Evolutionary conservation across 2,797 vertebrate genomes (phyloP), one percentile per base, ranked within the genome.

Genomic region (Pseudotriccus pelzelni): DNA sequence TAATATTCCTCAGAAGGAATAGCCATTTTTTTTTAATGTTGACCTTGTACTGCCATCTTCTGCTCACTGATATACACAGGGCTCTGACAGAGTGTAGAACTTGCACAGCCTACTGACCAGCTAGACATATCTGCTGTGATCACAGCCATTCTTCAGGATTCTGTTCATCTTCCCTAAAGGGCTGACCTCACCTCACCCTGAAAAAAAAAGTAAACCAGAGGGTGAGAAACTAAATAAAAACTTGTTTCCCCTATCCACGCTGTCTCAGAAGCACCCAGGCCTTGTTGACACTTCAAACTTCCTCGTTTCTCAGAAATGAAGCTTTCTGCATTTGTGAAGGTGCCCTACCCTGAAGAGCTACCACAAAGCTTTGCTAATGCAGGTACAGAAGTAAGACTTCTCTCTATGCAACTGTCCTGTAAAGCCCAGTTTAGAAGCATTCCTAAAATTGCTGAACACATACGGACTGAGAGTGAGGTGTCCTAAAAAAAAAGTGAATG

Each of bases 391-490:
- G 44, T 68, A 58, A 32, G 28, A 59, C 0, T 1, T 25, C 4
- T 41, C 7, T 50, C 39, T 20, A 28, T 27, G 28, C 28, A 50
- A 16, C n/a, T 60, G 36, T 74, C 25, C 25, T 49, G 46, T 36
- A 83, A 49, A 60, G 19, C 22, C 39, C 30, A 30, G 32, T 59
- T 47, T 84, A 58, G 16, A 62, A 44, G 30, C 12, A 30, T 86
- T 60, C 30, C 46, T 23, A 60, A 63, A 82, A 69, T 2, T 32
- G 5, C 12, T 82, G 55, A 91, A 36, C 36, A 50, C 12, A 23
- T 9, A 21, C 4, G 12, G 18, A 28, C 14, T 2, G 2, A 13
- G 22, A n/a, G 6, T 43, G 30, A n/a, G 4, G 20, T 32, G 32
- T 27, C n/a, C 39, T 60, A 14, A 46, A 46, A 55, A 17, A 8